Percentiles rank a stretch among this genome's conserved stretches.
Evolutionary conservation across 1,140 invertebrate genomes (phyloP).

Genomic region (Meloidogyne floridensis): DNA sequence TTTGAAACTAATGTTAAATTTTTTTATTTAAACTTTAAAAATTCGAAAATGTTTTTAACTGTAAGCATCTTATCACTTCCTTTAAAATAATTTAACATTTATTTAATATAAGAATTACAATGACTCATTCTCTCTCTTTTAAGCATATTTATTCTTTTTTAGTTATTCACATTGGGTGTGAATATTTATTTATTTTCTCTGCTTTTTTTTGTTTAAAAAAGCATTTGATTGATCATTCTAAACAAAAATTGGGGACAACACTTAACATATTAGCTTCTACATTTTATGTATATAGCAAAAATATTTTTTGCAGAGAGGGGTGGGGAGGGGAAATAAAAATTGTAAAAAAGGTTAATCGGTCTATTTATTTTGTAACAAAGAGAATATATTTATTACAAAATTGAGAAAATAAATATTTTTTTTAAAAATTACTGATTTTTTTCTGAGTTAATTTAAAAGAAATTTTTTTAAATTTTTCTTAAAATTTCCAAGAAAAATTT

Average conservation of each 20-base stretch:
- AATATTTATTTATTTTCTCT: not conserved
- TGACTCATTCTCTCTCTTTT: not conserved
- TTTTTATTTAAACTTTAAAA: not conserved
- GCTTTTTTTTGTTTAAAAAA: not conserved
- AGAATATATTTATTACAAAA: too few species aligned
- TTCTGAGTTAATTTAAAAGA: too few species aligned
- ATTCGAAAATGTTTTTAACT: too few species aligned
- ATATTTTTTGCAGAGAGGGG: not conserved
- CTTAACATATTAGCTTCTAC: not conserved
- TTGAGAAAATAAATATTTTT: too few species aligned
- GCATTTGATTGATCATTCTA: slow-evolving; percentile 2
- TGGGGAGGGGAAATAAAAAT: too few species aligned
- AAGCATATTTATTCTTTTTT: not conserved
- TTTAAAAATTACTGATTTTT: too few species aligned
- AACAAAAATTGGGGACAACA: not conserved
- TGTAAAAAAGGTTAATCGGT: too few species aligned
- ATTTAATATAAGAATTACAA: not conserved
- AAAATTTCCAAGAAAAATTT: not conserved
- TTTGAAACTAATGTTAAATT: not conserved
- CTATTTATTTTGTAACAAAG: too few species aligned
- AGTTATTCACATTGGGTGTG: not conserved
- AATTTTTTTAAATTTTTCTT: too few species aligned
- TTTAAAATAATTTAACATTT: not conserved
- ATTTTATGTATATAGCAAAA: not conserved
- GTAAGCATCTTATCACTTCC: not conserved